phyloP scores from a whole-genome alignment of 1,140 invertebrate genomes.

The Penaeus vannamei region DNA sequence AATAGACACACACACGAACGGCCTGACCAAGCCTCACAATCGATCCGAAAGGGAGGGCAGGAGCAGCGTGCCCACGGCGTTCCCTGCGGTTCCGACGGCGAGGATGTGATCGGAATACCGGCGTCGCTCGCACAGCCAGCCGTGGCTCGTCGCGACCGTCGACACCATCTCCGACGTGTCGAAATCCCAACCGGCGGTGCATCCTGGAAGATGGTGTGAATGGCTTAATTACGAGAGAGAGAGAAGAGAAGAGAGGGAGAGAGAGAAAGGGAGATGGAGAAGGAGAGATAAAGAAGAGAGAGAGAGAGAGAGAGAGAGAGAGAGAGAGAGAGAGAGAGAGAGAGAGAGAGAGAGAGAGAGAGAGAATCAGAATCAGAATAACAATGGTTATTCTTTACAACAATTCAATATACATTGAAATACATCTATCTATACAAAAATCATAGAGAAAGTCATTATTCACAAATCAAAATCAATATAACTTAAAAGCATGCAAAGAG shows the following conservation, averaged over 20 bases:
- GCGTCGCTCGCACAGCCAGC: conserved; percentile 33
- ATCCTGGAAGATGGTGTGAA: background rate
- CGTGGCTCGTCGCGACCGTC: conserved; percentile 20
- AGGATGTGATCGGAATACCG: conserved; percentile 18
- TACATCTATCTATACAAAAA: too few species aligned
- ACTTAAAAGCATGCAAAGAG: too few species aligned
- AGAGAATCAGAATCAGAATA: too few species aligned
- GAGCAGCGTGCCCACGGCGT: conserved; percentile 16
- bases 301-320: background rate
- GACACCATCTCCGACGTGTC: conserved; percentile 11
- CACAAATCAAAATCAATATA: too few species aligned
- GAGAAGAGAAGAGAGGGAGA: too few species aligned
- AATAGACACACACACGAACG: too few species aligned
- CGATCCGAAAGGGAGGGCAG: conserved; percentile 14
- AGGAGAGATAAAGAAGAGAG: background rate
- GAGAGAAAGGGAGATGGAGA: too few species aligned
- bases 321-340: background rate
- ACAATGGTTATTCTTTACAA: too few species aligned
- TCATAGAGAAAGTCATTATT: too few species aligned
- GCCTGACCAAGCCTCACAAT: conserved; percentile 7
- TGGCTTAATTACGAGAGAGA: too few species aligned
- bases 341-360: background rate
- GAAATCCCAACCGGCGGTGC: conserved; percentile 23
- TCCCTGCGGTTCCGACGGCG: conserved; percentile 20
- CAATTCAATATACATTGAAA: too few species aligned